Base-by-base conservation (phyloP, 2,888 invertebrate genomes). In the Papilio protenor region DNA sequence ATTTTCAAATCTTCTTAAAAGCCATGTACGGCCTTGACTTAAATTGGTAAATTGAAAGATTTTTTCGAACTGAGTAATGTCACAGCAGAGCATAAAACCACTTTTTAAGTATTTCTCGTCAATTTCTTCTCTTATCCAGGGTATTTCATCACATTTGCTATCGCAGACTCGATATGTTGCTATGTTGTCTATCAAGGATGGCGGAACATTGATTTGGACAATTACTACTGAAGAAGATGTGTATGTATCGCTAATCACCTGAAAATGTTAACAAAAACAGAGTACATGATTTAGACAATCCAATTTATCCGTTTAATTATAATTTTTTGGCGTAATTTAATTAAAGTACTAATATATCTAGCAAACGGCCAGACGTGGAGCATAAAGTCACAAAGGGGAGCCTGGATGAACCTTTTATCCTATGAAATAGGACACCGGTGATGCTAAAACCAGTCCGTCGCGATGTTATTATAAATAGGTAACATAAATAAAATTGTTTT, bases 41-140 rank as follows among this genome's bases (percentile, higher is more conserved):
- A 45, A 33, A 0, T 77, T 77, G 0, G 10, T 49, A 47, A 77
- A 85, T 0, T 80, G 80, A 75, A 90, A 89, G 0, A 79, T 82
- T 2, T 47, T 77, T 77, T 87, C 85, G 23, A 78, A 76, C 12
- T 76, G 57, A 1, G n/a, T 11, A 59, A 89, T 75, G 1, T n/a
- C 64, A 78, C 91, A 91, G 73, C 91, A 91, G 74, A 85, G 90
- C 0, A 84, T 87, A 70, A 84, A 91, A 0, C 91, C 91, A 21
- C 81, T 82, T 0, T 76, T 77, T 0, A 84, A 74, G 21, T 87
- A 82, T 1, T 79, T 81, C 89, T 89, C 89, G 5, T 84, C 55
- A 0, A 78, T 16, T n/a, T 79, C 16, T 16, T 12, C 80, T 0
- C 66, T 74, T 85, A 91, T 84, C 91, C 91, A 91, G 0, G 73